Percentiles rank a stretch among this genome's conserved stretches.
These are phyloP conservation scores for Drosophila nikananu DNA, from an alignment of 1,140 invertebrate species.

Conservation along the genomic window DNA sequence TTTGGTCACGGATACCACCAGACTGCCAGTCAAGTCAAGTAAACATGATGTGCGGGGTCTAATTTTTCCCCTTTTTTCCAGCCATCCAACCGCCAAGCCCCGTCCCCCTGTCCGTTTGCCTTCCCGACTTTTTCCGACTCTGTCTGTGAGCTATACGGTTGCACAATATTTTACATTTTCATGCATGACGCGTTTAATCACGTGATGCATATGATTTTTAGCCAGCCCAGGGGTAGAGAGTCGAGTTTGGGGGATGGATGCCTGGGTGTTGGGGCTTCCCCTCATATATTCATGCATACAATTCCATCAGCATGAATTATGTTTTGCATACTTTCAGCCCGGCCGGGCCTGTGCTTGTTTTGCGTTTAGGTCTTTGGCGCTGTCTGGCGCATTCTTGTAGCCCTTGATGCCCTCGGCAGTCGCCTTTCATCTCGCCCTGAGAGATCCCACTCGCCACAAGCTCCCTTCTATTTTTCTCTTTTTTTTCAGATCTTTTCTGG, in stretches of 20 bases:
- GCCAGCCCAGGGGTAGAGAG: slow-evolving; percentile 45
- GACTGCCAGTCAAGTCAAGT: slow-evolving; percentile 76
- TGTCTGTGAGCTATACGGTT: slow-evolving; percentile 52
- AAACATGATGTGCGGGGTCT: slow-evolving; percentile 77
- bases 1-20: slow-evolving; percentile 63
- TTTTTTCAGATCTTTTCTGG: slow-evolving; percentile 14
- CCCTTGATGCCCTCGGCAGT: slow-evolving; percentile 68
- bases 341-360: slow-evolving; percentile 49
- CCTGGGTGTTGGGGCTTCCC: background rate
- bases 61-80: slow-evolving; percentile 62
- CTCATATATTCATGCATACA: slow-evolving; percentile 65
- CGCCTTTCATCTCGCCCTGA: slow-evolving; percentile 68
- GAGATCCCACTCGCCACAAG: slow-evolving; percentile 34
- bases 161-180: slow-evolving; percentile 82
- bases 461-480: slow-evolving; percentile 21
- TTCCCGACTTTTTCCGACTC: slow-evolving; percentile 3
- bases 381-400: slow-evolving; percentile 69
- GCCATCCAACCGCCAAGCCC: background rate
- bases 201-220: slow-evolving; percentile 85
- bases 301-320: slow-evolving; percentile 84
- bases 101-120: background rate
- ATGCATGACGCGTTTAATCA: slow-evolving; percentile 85
- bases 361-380: slow-evolving; percentile 67
- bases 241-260: background rate
- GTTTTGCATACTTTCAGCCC: slow-evolving; percentile 74